Base-by-base conservation (phyloP, 2,113 vertebrate genomes). In the Mixornis gularis region DNA sequence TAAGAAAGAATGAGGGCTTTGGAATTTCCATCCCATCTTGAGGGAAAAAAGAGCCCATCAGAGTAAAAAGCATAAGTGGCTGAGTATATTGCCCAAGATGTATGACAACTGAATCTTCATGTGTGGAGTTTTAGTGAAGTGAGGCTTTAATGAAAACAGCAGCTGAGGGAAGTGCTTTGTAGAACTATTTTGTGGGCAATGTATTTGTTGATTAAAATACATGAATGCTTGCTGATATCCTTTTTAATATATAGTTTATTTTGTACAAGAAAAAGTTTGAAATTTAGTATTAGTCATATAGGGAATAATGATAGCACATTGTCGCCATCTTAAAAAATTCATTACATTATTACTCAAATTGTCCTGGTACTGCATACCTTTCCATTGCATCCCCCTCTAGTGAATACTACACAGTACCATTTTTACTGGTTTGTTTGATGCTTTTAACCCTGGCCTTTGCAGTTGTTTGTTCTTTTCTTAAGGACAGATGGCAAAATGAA, bases 401-500 rank as follows among this genome's bases (percentile, higher is more conserved):
- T 62, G 51, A 72, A 26, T 70, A 49, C 26, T 77, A 12, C 24
- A 49, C 25, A 40, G 64, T 69, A 71, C 26, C 1, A 1, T 92
- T 86, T 85, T 79, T 87, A 80, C 64, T 89, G 60, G 13, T 53
- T 94, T 90, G 72, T 78, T 13, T 48, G 10, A 6, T 62, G 32
- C 34, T 76, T 85, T 92, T 85, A 87, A 55, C 78, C 55, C 49
- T 55, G 13, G 32, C 6, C 13, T 87, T 63, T 92, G 69, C 64
- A 94, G 73, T 30, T 95, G 40, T 93, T 95, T 93, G 87, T 64
- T 91, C 60, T 94, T 41, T 88, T 78, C 83, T 79, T 94, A 88
- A 91, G 93, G 82, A 64, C 76, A 48, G 12, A 80, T 95, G 92
- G 89, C 82, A 94, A 95, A 95, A 96, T 87, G 70, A 90, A 87